Evolutionary conservation across 2,888 invertebrate species (phyloP).

Genomic region (Drepana falcataria): DNA sequence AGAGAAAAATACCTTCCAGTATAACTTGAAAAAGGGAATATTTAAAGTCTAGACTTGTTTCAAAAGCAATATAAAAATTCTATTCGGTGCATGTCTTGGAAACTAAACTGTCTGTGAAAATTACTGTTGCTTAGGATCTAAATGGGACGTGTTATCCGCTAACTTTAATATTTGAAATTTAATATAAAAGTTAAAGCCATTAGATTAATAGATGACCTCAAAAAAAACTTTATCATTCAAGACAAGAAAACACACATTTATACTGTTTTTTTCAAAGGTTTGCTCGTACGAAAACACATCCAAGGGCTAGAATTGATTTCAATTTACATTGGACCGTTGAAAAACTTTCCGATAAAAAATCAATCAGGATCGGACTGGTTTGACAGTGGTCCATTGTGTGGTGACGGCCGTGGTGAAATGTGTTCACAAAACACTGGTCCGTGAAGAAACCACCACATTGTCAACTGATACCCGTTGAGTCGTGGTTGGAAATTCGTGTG

Average conservation of each 20-base stretch:
- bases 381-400: constrained; percentile 64
- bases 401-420: constrained; percentile 65
- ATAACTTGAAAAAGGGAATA: too few relatives aligned
- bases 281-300: constrained; percentile 35
- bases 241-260: constrained; percentile 25
- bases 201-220: background rate
- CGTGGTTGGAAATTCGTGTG: constrained; percentile 30
- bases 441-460: constrained; percentile 61
- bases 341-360: constrained; percentile 63
- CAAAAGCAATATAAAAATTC: background rate
- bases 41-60: background rate
- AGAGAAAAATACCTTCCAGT: too few relatives aligned
- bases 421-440: constrained; percentile 56
- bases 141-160: too few relatives aligned
- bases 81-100: background rate
- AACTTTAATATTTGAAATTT: background rate
- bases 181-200: background rate
- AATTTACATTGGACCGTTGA: constrained; percentile 54
- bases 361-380: constrained; percentile 66
- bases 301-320: constrained; percentile 61
- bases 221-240: constrained; percentile 13
- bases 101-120: too few relatives aligned
- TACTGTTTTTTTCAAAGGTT: constrained; percentile 32
- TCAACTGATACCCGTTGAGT: constrained; percentile 56
- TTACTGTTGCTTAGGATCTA: too few relatives aligned